Conservation (phyloP, 2,113 vertebrate species). For the Toxotes jaculatrix region DNA sequence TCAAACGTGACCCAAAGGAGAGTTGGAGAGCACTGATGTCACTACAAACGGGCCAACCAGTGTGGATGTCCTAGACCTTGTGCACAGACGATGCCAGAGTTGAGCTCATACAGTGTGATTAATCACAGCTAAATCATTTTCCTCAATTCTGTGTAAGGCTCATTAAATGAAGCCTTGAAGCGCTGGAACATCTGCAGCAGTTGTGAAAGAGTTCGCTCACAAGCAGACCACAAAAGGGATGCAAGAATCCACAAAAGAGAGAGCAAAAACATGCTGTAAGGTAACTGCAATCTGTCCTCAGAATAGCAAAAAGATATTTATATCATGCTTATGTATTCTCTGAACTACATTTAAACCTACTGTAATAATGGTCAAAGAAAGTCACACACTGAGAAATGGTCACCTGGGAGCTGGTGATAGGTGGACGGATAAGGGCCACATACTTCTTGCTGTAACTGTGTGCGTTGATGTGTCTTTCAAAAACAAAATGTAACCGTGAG, state of each 20-base stretch:
- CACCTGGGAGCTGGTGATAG: neutral
- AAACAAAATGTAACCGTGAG: neutral
- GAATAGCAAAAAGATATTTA: neutral
- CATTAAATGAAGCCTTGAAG: constrained; percentile 46
- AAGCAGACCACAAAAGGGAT: constrained; percentile 7
- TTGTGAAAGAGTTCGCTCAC: constrained; percentile 14
- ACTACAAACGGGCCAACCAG: constrained; percentile 20
- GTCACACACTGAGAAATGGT: neutral
- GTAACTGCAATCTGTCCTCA: neutral
- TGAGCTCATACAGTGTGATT: constrained; percentile 55
- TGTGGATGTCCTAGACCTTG: constrained; percentile 35
- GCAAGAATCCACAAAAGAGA: neutral
- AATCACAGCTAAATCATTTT: constrained; percentile 44
- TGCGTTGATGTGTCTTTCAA: neutral
- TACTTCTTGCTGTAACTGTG: neutral
- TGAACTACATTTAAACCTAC: neutral
- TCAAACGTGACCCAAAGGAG: neutral
- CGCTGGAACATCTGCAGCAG: constrained; percentile 34
- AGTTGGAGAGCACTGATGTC: constrained; percentile 5
- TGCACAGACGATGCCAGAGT: constrained; percentile 23
- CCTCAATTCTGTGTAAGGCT: constrained; percentile 39
- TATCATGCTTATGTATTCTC: neutral
- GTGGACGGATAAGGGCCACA: neutral
- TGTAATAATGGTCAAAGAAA: neutral
- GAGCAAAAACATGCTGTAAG: neutral